Percentiles rank a stretch among this genome's conserved stretches.
phyloP scores from a whole-genome alignment of 53 echinoderm and acorn worm species.

The Luidia sarsii region DNA sequence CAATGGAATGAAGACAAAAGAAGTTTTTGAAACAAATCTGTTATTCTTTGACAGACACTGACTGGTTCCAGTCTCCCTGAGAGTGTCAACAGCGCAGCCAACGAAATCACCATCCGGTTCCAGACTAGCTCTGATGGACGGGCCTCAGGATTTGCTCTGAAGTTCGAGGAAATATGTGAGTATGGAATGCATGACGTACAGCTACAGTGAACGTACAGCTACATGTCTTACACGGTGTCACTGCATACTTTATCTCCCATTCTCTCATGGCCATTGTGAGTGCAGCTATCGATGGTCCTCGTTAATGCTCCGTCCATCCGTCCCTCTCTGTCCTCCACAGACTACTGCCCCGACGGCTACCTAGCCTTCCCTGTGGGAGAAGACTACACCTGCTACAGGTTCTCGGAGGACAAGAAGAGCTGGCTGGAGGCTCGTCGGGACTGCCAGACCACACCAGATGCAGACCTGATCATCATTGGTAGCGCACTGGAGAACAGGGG shows the following conservation, averaged over 20 bases:
- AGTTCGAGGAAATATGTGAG: conserved; percentile 77
- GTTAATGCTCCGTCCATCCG: background rate
- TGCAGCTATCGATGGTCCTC: too few relatives aligned
- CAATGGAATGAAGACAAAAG: too few relatives aligned
- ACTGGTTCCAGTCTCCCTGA: conserved; percentile 74
- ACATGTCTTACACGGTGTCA: too few relatives aligned
- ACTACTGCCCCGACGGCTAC: conserved; percentile 82
- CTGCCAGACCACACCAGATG: conserved; percentile 65
- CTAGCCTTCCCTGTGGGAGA: conserved; percentile 42
- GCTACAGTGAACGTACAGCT: too few relatives aligned
- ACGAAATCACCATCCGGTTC: conserved; percentile 59
- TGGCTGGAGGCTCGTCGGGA: conserved; percentile 79
- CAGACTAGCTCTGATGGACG: conserved; percentile 55
- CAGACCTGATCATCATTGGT: conserved; percentile 80
- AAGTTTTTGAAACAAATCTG: background rate
- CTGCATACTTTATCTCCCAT: too few relatives aligned
- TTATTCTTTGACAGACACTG: conserved; percentile 47
- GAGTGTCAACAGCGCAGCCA: conserved; percentile 58
- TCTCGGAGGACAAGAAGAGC: conserved; percentile 19
- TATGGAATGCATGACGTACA: too few relatives aligned
- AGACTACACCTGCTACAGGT: conserved; percentile 75
- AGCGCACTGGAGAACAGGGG: conserved; percentile 71
- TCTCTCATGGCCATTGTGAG: too few relatives aligned
- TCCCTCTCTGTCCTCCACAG: conserved; percentile 47
- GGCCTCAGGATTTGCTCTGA: conserved; percentile 69